phyloP scores from a whole-genome alignment of 2,888 invertebrate genomes.

The Sisyra terminalis region DNA sequence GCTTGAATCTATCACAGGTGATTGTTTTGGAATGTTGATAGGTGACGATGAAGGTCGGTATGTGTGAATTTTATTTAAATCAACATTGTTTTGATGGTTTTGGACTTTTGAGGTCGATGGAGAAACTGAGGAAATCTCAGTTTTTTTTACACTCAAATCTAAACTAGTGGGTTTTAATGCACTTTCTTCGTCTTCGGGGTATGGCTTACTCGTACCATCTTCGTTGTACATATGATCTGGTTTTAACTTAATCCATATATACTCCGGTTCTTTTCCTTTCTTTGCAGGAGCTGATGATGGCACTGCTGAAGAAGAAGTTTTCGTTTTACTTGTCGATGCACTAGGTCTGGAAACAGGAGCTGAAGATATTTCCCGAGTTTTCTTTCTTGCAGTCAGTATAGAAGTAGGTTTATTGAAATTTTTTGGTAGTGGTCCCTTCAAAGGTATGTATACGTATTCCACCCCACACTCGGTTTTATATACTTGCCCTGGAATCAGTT shows the following conservation, averaged over 20 bases:
- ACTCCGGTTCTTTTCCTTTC: constrained; percentile 27
- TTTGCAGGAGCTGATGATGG: constrained; percentile 1
- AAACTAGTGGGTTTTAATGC: constrained; percentile 41
- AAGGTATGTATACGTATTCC: constrained; percentile 29
- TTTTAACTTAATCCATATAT: constrained; percentile 52
- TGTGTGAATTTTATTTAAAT: constrained; percentile 2
- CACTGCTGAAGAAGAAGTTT: constrained; percentile 8
- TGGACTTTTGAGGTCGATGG: neutral
- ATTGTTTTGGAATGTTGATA: constrained; percentile 2
- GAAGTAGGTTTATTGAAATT: constrained; percentile 13
- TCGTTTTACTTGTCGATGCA: neutral
- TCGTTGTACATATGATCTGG: constrained; percentile 56
- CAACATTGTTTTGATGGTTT: neutral
- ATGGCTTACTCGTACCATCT: constrained; percentile 30
- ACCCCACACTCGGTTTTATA: constrained; percentile 25
- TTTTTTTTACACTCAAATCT: constrained; percentile 26
- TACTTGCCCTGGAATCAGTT: constrained; percentile 14
- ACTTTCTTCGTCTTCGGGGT: constrained; percentile 14
- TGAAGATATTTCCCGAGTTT: constrained; percentile 10
- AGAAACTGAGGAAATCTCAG: neutral
- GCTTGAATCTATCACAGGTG: constrained; percentile 18
- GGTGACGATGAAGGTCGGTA: neutral
- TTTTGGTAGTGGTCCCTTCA: constrained; percentile 26
- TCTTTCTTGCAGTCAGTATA: constrained; percentile 6
- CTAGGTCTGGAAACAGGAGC: constrained; percentile 1